Base-by-base conservation (phyloP, 2,888 invertebrate genomes). In the Glaucopsyche alexis region DNA sequence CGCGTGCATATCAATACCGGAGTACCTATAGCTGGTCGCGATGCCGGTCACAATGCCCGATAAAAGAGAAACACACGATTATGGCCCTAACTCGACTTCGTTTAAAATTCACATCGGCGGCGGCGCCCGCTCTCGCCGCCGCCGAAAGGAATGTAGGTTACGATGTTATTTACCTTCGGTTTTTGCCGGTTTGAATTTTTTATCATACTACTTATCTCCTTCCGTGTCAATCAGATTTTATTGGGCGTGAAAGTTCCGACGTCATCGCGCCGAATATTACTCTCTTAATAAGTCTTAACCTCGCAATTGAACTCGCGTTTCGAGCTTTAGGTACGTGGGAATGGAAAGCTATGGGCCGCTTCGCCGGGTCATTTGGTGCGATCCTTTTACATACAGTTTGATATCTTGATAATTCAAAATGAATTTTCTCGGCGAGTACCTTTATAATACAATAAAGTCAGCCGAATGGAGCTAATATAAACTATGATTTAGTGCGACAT, bases 181-280 rank as follows among this genome's bases (percentile, higher is more conserved):
- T 92, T 91, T 91, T 90, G 87, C 86, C 79, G 82, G 85, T 84
- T 83, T 85, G 83, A 84, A 84, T 87, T 91, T 90, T 83, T 91
- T 90, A 90, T 84, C 91, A 86, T 84, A 87, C 87, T 87, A 86
- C 87, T 89, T 90, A 91, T 90, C 89, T 90, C 85, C 87, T 90
- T 90, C 90, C 86, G 83, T 85, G 89, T 89, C 90, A 88, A 90
- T 91, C 89, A 89, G 84, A 82, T 85, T 87, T 83, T 89, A 88
- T 89, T 88, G 86, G 90, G 89, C 87, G 91, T 88, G 91, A 91
- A 92, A 92, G 91, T 90, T 87, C 82, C 89, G 87, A 87, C 87
- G 86, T 90, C 88, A 88, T 77, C 85, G 86, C 85, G 84, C 89
- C 81, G 84, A 90, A 89, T 88, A 81, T 84, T 78, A 79, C 77